Conservation (phyloP, 2,113 vertebrate species). For the Ammodytes dubius region DNA sequence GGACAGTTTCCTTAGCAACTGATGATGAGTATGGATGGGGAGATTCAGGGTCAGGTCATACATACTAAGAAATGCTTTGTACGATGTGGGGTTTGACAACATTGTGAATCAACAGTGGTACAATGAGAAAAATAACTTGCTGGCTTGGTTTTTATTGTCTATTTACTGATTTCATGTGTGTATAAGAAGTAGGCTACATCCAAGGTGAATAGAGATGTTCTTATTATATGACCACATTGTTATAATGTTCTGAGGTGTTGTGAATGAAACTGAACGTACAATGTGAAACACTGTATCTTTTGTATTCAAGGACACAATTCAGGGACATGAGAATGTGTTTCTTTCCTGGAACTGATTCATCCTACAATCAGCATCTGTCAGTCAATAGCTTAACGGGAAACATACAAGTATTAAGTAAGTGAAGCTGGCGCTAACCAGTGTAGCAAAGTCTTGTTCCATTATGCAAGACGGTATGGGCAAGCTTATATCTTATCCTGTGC, state of each 20-base stretch:
- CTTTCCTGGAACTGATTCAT: conserved; percentile 7
- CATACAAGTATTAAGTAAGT: no score
- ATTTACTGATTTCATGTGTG: not conserved
- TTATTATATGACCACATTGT: not conserved
- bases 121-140: not conserved
- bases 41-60: not conserved
- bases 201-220: not conserved
- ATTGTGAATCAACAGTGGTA: not conserved
- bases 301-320: not conserved
- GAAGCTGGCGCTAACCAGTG: no score
- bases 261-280: not conserved
- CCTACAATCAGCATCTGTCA: not conserved
- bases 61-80: not conserved
- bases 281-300: not conserved
- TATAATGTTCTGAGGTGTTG: not conserved
- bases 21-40: not conserved
- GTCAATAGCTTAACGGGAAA: no score
- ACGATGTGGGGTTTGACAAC: not conserved
- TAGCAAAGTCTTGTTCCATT: no score
- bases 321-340: not conserved
- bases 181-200: not conserved
- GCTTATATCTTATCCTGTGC: not conserved
- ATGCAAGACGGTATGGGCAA: no score
- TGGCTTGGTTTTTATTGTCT: not conserved
- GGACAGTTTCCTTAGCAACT: not conserved